phyloP scores from a whole-genome alignment of 1,140 invertebrate species.

The Solenopsis invicta region DNA sequence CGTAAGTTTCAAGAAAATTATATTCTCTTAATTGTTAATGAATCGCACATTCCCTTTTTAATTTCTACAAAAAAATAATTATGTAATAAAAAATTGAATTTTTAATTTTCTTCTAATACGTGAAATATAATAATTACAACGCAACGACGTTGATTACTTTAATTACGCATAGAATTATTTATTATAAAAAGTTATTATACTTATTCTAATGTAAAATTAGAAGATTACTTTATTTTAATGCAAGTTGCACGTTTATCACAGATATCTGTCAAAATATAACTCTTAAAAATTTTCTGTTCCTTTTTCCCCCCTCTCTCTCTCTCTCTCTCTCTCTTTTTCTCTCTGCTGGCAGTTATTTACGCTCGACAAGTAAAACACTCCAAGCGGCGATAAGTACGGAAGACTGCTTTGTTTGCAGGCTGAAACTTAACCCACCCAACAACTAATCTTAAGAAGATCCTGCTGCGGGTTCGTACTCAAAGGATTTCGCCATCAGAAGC shows the following conservation, averaged over 20 bases:
- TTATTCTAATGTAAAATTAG: neutral
- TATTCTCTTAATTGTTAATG: neutral
- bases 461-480: conserved; percentile 74
- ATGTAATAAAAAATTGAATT: neutral
- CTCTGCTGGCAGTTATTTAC: conserved; percentile 64
- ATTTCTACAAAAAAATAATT: neutral
- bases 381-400: conserved; percentile 61
- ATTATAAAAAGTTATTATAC: neutral
- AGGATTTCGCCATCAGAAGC: conserved; percentile 55
- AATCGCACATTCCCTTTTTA: neutral
- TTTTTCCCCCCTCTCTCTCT: neutral
- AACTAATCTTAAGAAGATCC: conserved; percentile 76
- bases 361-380: conserved; percentile 68
- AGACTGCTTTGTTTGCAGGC: conserved; percentile 73
- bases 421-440: conserved; percentile 71
- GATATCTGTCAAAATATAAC: conserved; percentile 47
- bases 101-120: neutral
- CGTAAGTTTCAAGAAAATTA: neutral
- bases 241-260: conserved; percentile 51
- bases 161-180: neutral
- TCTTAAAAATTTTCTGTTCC: conserved; percentile 51
- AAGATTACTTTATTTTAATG: neutral
- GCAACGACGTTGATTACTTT: neutral
- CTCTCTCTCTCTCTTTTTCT: neutral
- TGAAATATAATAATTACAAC: neutral